Evolutionary conservation across 2,888 invertebrate species (phyloP).

Genomic region (Agonopterix arenella): DNA sequence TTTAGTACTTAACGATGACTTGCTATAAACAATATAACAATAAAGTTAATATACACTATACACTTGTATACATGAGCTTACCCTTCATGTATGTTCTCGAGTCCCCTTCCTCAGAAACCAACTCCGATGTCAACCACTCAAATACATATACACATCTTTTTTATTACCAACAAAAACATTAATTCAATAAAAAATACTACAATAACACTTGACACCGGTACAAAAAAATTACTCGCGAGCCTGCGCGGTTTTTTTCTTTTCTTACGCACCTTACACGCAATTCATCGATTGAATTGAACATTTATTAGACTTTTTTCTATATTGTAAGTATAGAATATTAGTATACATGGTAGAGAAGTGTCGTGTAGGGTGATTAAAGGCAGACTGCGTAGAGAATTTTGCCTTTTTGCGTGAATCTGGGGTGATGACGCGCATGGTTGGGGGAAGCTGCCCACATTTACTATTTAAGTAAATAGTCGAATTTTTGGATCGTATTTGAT

Average conservation of each 20-base stretch:
- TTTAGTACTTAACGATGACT: no score
- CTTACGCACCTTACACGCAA: constrained; percentile 22
- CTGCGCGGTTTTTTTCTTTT: constrained; percentile 12
- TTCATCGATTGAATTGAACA: constrained; percentile 25
- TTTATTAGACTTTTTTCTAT: constrained; percentile 25
- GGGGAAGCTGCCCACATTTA: constrained; percentile 52
- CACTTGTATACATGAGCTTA: constrained; percentile 46
- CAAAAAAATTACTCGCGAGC: constrained; percentile 8
- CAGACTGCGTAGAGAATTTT: constrained; percentile 50
- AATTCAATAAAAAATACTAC: constrained; percentile 28
- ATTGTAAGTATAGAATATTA: constrained; percentile 20
- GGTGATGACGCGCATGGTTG: constrained; percentile 53
- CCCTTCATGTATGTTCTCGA: constrained; percentile 60
- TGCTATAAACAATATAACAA: not conserved
- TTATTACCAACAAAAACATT: constrained; percentile 20
- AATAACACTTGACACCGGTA: constrained; percentile 24
- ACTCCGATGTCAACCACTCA: constrained; percentile 19
- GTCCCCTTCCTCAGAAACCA: constrained; percentile 35
- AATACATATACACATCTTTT: constrained; percentile 41
- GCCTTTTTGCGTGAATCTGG: constrained; percentile 40
- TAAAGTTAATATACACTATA: not conserved
- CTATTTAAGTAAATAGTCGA: constrained; percentile 36
- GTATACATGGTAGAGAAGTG: constrained; percentile 43
- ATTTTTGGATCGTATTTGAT: no score
- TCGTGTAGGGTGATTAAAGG: constrained; percentile 51